These are phyloP conservation scores for Acrobasis suavella DNA, from an alignment of 2,888 invertebrate genomes.

Conservation along the genomic window DNA sequence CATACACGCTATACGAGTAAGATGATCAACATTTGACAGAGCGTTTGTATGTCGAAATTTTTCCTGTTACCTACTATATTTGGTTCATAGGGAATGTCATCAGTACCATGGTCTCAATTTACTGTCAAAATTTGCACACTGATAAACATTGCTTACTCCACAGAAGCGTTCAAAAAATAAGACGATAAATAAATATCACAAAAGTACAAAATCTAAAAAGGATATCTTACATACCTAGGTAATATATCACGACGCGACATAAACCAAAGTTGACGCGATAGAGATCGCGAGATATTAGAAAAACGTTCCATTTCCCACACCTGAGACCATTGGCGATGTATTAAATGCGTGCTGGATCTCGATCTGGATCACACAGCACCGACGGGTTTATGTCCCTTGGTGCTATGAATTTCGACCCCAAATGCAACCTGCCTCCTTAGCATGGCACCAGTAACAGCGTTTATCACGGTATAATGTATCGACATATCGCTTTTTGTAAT, in stretches of 20 bases:
- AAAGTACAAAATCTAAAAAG: background rate
- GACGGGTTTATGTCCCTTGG: background rate
- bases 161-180: background rate
- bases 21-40: too few relatives aligned
- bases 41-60: too few relatives aligned
- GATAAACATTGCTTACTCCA: too few relatives aligned
- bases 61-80: too few relatives aligned
- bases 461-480: too few relatives aligned
- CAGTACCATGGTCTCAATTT: too few relatives aligned
- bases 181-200: background rate
- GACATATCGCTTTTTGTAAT: too few relatives aligned
- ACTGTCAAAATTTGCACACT: too few relatives aligned
- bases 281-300: constrained; percentile 21
- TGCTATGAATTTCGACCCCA: background rate
- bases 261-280: constrained; percentile 31
- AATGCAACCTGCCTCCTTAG: too few relatives aligned
- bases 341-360: background rate
- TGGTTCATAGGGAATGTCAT: too few relatives aligned
- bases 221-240: background rate
- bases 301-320: constrained; percentile 36
- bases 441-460: too few relatives aligned
- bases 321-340: constrained; percentile 29
- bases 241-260: constrained; percentile 1
- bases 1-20: too few relatives aligned
- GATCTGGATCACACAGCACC: constrained; percentile 8